These are phyloP conservation scores for Sinhomidia bicolor DNA, from an alignment of 2,888 invertebrate species.

Conservation along the genomic window DNA sequence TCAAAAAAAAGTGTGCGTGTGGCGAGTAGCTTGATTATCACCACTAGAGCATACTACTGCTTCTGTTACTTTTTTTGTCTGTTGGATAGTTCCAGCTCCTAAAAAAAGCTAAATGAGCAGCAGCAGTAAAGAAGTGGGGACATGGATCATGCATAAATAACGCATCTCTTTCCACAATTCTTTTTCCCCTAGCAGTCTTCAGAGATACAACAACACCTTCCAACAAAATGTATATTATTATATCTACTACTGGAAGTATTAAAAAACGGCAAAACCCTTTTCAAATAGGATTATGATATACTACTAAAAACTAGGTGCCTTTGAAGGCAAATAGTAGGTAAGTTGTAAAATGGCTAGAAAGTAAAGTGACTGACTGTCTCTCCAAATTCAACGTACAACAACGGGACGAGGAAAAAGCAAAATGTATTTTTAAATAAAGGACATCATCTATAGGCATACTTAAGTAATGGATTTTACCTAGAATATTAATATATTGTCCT, in stretches of 20 bases:
- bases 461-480: too few species aligned
- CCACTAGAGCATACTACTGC: too few species aligned
- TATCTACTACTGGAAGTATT: too few species aligned
- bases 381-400: too few species aligned
- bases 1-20: slow-evolving; percentile 47
- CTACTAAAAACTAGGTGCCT: too few species aligned
- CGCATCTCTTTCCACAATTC: slow-evolving; percentile 34
- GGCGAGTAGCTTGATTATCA: slow-evolving; percentile 56
- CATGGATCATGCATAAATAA: slow-evolving; percentile 70
- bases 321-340: too few species aligned
- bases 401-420: too few species aligned
- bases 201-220: slow-evolving; percentile 23
- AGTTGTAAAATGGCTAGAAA: too few species aligned
- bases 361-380: too few species aligned
- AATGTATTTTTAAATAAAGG: too few species aligned
- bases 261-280: not conserved
- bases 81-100: slow-evolving; percentile 41
- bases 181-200: slow-evolving; percentile 41
- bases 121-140: slow-evolving; percentile 58
- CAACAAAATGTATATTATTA: too few species aligned
- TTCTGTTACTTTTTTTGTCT: not conserved
- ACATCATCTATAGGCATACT: too few species aligned
- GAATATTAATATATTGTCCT: not conserved
- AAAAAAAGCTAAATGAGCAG: slow-evolving; percentile 41
- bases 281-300: not conserved